These are phyloP conservation scores for Drosophila neutralis DNA, from an alignment of 2,888 invertebrate genomes.

Conservation along the genomic window DNA sequence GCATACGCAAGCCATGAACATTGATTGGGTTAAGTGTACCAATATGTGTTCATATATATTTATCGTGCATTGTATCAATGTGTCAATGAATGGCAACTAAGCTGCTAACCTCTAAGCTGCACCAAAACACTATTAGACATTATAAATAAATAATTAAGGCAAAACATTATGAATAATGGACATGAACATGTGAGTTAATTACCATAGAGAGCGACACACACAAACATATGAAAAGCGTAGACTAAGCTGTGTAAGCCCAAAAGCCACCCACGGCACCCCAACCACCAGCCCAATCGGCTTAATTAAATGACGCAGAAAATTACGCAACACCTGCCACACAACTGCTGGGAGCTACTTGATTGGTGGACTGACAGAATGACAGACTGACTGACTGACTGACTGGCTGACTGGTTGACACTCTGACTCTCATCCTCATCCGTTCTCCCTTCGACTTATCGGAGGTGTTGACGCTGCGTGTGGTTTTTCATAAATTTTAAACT, in stretches of 20 bases:
- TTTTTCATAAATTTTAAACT: constrained; percentile 69
- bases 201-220: constrained; percentile 25
- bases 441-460: neutral
- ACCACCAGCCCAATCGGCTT: constrained; percentile 75
- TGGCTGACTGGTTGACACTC: constrained; percentile 3
- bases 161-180: constrained; percentile 69
- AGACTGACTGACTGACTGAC: neutral
- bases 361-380: constrained; percentile 13
- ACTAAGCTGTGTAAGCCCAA: constrained; percentile 49
- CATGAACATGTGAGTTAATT: constrained; percentile 63
- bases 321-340: constrained; percentile 66
- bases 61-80: constrained; percentile 73
- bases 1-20: constrained; percentile 56
- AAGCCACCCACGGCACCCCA: neutral
- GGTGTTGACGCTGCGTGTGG: constrained; percentile 65
- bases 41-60: neutral
- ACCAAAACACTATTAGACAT: constrained; percentile 69
- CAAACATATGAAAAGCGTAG: constrained; percentile 14
- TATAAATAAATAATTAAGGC: constrained; percentile 75
- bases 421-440: neutral
- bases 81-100: constrained; percentile 61
- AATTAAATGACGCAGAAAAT: constrained; percentile 85
- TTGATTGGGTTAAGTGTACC: constrained; percentile 17
- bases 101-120: constrained; percentile 57
- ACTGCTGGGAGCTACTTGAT: constrained; percentile 24